Evolutionary conservation across 2,797 vertebrate species (phyloP).

Genomic region (Phrynocephalus vlangalii): DNA sequence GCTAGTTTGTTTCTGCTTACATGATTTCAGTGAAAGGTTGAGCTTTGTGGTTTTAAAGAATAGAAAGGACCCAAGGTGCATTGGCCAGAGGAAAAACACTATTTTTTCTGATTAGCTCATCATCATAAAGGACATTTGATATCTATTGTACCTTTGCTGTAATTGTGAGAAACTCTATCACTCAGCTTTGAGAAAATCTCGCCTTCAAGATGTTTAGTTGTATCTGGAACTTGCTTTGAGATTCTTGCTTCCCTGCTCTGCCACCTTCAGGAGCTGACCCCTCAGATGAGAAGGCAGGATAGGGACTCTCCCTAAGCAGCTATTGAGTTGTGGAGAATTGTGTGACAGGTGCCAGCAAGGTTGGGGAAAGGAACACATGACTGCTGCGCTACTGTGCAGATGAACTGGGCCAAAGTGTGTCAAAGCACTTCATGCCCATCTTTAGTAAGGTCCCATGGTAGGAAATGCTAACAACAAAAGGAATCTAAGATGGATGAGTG

Average conservation of each 20-base stretch:
- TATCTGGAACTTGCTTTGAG: background rate
- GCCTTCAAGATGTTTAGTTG: background rate
- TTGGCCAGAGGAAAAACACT: conserved; percentile 14
- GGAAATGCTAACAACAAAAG: too few species aligned
- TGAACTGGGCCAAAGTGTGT: too few species aligned
- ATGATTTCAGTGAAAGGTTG: conserved; percentile 48
- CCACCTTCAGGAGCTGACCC: too few species aligned
- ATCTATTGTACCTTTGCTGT: background rate
- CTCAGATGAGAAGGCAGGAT: too few species aligned
- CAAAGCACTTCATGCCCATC: too few species aligned
- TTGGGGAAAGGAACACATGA: too few species aligned
- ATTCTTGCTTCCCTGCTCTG: background rate
- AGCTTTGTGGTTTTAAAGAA: conserved; percentile 38
- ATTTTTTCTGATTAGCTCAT: conserved; percentile 30
- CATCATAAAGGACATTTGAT: background rate
- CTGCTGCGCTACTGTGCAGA: too few species aligned
- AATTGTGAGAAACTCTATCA: background rate
- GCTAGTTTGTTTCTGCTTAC: conserved; percentile 45
- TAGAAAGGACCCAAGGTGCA: conserved; percentile 49
- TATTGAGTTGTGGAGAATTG: too few species aligned
- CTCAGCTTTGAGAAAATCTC: background rate
- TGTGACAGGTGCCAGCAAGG: too few species aligned
- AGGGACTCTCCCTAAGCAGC: too few species aligned
- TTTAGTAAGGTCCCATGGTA: too few species aligned
- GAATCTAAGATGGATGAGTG: too few species aligned